Evolutionary conservation across 1,140 invertebrate genomes (phyloP), one percentile per base, ranked within the genome.

Genomic region (Phortica variegata): DNA sequence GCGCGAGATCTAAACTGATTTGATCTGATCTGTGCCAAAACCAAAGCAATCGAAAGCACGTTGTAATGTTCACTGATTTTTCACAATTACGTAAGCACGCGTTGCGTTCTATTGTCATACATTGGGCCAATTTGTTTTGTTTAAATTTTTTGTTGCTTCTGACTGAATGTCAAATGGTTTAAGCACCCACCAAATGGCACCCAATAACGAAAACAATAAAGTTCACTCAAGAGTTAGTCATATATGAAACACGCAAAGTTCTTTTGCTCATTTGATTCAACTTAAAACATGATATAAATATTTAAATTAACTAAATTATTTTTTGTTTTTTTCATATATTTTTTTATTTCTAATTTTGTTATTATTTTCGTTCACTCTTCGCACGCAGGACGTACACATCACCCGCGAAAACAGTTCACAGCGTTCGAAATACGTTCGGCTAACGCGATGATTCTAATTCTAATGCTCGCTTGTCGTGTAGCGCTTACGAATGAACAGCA

Each of bases 361-460:
- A n/a, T n/a, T n/a, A n/a, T n/a, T n/a, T n/a, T n/a, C n/a, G n/a
- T n/a, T n/a, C n/a, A n/a, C n/a, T n/a, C n/a, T 36, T 34, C 17
- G 19, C 52, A 52, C 41, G 31, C 34, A 20, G 23, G n/a, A 49
- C 51, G 39, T 41, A 9, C 43, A 48, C 55, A 13, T 54, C 56
- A 61, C 61, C 55, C 61, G 61, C 54, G 26, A 26, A n/a, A 16
- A 37, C 32, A 20, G 21, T 18, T 18, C 63, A 60, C 53, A 13
- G 43, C 51, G 49, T 41, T 54, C 53, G 54, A n/a, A n/a, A n/a
- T n/a, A n/a, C n/a, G n/a, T n/a, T n/a, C n/a, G n/a, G n/a, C n/a
- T n/a, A n/a, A n/a, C n/a, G n/a, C n/a, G n/a, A n/a, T n/a, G n/a
- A 60, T 6, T 29, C 26, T 29, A 57, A 59, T 68, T 66, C 63